phyloP scores from a whole-genome alignment of 2,113 vertebrate species.

The Trichechus manatus region DNA sequence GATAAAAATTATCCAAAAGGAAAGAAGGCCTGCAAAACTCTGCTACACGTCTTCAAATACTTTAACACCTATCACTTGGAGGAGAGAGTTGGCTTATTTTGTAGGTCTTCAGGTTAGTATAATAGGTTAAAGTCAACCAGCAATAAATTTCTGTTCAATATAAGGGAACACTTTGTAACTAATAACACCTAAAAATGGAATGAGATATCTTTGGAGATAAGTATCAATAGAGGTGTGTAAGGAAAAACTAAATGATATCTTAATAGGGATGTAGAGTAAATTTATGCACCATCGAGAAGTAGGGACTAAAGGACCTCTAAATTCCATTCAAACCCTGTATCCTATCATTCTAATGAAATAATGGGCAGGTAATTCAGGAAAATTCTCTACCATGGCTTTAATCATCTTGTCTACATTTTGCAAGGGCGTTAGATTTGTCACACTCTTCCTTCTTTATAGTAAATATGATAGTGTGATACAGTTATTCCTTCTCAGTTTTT shows the following conservation, averaged over 20 bases:
- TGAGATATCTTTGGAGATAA: not conserved
- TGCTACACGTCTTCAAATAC: slow-evolving; percentile 14
- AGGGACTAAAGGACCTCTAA: not conserved
- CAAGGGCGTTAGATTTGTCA: not conserved
- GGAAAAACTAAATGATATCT: not conserved
- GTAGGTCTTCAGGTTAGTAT: not conserved
- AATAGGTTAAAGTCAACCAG: not conserved
- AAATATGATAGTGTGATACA: not conserved
- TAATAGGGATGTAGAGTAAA: not conserved
- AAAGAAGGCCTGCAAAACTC: not conserved
- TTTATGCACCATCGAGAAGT: not conserved
- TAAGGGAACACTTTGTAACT: not conserved
- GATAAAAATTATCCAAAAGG: not conserved
- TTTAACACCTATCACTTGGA: not conserved
- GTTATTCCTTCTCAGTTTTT: not conserved
- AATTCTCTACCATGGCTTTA: not conserved
- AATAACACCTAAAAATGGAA: slow-evolving; percentile 41
- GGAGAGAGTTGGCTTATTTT: not conserved
- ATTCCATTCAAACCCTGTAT: not conserved
- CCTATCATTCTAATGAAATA: not conserved
- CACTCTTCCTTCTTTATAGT: not conserved
- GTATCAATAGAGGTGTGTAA: not conserved
- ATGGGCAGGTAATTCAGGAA: not conserved
- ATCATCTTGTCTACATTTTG: not conserved
- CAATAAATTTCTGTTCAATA: not conserved